Base-by-base conservation (phyloP, 2,888 invertebrate species). In the Physocephala rufipes region DNA sequence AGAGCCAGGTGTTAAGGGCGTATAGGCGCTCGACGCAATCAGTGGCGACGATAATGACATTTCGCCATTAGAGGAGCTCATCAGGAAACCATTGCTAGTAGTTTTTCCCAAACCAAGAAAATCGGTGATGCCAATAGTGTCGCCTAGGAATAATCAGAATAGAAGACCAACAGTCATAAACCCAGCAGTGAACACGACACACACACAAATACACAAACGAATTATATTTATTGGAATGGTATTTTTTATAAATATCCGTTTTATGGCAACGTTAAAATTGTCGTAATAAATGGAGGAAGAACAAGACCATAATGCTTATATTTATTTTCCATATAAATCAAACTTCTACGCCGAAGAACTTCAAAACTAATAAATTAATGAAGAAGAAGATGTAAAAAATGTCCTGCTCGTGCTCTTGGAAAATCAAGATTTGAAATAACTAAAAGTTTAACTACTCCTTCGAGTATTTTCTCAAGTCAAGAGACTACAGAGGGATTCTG, bases 1-100 rank as follows among this genome's bases (percentile, higher is more conserved):
- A 66, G 85, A 85, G 71, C 82, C 84, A 45, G 85, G 84, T 71
- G 85, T 84, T 47, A 84, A 74, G 26, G 85, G 83, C 75, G 82
- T 79, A 76, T 84, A 85, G 36, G 36, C 36, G 36, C n/a, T n/a
- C 72, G 78, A 74, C 13, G 28, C 36, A 24, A 78, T 74, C 64
- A 75, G 63, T 30, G 78, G 74, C 30, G 77, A 71, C 49, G 73
- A 72, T 72, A 76, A 67, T 51, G 74, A 58, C 64, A 74, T 74
- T 13, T 63, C 68, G 49, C 70, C 74, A 16, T 30, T 70, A 45
- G 71, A 71, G 12, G 65, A n/a, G 30, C 74, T 68, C 58, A 61
- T 72, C 67, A 75, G 74, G 36, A 36, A 36, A 9, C 36, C 36
- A 36, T 36, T 36, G 71, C 74, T 75, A 74, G 59, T 68, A 43